Base-by-base conservation (phyloP, 1,140 invertebrate species). In the Drosophila ambigua region DNA sequence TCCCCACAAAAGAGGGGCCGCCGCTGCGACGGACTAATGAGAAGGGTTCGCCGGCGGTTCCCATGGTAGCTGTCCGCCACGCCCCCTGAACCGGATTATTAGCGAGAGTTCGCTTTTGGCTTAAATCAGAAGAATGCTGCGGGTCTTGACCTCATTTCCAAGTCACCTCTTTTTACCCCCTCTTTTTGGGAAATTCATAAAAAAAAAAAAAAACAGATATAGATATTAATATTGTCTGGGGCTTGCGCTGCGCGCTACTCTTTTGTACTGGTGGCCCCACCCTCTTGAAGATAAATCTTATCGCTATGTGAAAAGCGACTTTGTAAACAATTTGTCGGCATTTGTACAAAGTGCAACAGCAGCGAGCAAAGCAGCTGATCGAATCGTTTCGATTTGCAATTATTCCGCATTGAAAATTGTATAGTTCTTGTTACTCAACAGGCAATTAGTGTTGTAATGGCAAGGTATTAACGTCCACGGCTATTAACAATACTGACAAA, bases 11-110 rank as follows among this genome's bases (percentile, higher is more conserved):
- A 49, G 66, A 26, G 39, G 52, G 9, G 44, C 54, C 20, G 54
- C 43, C 35, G 52, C 51, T 24, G 11, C 35, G 35, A 9, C 31
- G 31, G 31, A 4, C 35, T 71, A 71, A 71, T 71, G 67, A 71
- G 65, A 50, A 71, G 67, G 67, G 65, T 69, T 58, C 9, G 61
- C 62, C 16, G 28, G 2, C 26, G 20, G 63, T 71, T 67, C 64
- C 61, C 64, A 67, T 44, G 67, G 44, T 26, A 39, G 35, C 35
- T 2, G 13, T 15, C 9, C 9, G 52, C 44, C 65, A 71, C 65
- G 67, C 67, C 67, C 44, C 67, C 67, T 58, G n/a, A 69, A 69
- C 65, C 67, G 67, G 65, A 71, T 71, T 71, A 69, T 71, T 71
- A 71, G 67, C 67, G 11, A 39, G 50, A 9, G 15, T 48, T 48